Base-by-base conservation (phyloP, 2,113 vertebrate genomes). In the Nesoenas mayeri region DNA sequence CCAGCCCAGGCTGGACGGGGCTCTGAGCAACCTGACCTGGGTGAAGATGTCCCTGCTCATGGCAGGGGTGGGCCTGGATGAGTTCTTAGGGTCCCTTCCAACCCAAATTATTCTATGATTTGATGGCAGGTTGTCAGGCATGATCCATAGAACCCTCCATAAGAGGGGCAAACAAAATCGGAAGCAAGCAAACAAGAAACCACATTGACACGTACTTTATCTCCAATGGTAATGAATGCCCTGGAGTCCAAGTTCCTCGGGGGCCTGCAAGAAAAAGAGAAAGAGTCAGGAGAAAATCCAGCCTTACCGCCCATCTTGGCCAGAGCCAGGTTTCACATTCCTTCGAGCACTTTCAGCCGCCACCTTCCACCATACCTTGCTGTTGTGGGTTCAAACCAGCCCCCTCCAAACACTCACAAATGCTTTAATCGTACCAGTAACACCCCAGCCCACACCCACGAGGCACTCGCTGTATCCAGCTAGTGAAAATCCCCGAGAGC, bases 161-260 rank as follows among this genome's bases (percentile, higher is more conserved):
- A 15, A 6, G 8, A 13, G 42, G 18, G 25, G 60, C 47, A 81
- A 79, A 48, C 21, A 44, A 54, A 67, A 65, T 3, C 10, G 44
- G 34, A 69, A 85, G n/a, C 12, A 42, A 94, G 50, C 2, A 18
- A 57, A 40, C 75, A 40, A 42, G 32, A 64, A 91, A 57, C 10
- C 22, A 21, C 40, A 15, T 0, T 18, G 61, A 13, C 31, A 95
- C 97, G 1, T 97, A 98, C 98, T 91, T 98, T 98, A 54, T 98
- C 98, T 95, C 98, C 98, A 0, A 98, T 98, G 73, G 98, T 98
- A 88, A 98, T 98, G 96, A 98, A 98, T 0, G 98, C 66, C 92
- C 98, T 98, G 42, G 98, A 98, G 88, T 98, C 98, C 93, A 98
- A 74, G 87, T 98, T 98, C 90, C 98, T 97, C 0, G 98, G 98